These are phyloP conservation scores for Octodonta nipae DNA, from an alignment of 2,888 invertebrate genomes.

Conservation along the genomic window DNA sequence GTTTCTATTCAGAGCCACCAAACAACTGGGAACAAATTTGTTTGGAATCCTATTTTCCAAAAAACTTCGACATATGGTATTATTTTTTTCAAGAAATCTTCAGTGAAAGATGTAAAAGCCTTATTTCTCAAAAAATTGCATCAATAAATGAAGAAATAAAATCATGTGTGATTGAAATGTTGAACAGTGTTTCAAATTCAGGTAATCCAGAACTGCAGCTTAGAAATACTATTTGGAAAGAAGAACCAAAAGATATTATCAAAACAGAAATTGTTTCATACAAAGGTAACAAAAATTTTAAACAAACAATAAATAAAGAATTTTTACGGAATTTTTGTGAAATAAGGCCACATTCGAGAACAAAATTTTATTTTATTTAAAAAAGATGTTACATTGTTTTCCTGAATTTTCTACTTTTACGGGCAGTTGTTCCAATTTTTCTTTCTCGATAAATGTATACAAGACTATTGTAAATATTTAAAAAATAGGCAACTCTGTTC, in stretches of 20 bases:
- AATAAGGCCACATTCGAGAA: too few relatives aligned
- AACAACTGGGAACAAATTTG: constrained; percentile 52
- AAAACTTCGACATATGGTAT: constrained; percentile 52
- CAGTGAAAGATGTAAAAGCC: constrained; percentile 51
- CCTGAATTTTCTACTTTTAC: too few relatives aligned
- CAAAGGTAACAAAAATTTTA: too few relatives aligned
- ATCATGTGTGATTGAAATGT: constrained; percentile 32
- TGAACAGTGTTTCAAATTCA: constrained; percentile 40
- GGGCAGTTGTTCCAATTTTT: too few relatives aligned
- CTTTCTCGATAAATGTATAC: too few relatives aligned
- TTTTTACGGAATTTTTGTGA: too few relatives aligned
- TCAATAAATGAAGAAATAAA: constrained; percentile 18
- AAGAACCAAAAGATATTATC: constrained; percentile 44
- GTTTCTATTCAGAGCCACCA: constrained; percentile 40
- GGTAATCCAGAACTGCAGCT: constrained; percentile 38
- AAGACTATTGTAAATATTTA: too few relatives aligned
- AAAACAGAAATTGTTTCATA: constrained; percentile 29
- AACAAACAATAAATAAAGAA: too few relatives aligned
- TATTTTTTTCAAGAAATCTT: constrained; percentile 60
- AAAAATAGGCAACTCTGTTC: too few relatives aligned
- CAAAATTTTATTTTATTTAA: too few relatives aligned
- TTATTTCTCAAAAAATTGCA: constrained; percentile 39
- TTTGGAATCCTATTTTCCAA: constrained; percentile 43
- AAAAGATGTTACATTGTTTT: too few relatives aligned
- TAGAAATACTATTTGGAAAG: constrained; percentile 62